Conservation (phyloP, 2,113 vertebrate genomes). For the Paradisaea rubra region DNA sequence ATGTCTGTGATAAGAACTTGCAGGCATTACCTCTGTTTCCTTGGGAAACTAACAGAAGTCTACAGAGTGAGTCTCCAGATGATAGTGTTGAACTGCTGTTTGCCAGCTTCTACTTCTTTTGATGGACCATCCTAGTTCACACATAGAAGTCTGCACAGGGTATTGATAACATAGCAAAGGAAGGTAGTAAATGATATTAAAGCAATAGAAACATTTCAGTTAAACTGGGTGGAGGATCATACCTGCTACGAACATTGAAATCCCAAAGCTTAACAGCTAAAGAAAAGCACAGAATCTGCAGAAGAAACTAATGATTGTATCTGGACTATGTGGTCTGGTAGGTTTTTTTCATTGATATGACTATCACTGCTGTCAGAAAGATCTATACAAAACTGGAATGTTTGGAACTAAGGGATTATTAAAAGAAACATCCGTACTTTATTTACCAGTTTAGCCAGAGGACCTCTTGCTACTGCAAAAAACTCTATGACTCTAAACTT, state of each 20-base stretch:
- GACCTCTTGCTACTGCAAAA: background rate
- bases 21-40: background rate
- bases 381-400: background rate
- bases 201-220: background rate
- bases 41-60: background rate
- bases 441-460: background rate
- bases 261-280: background rate
- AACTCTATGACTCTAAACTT: background rate
- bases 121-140: background rate
- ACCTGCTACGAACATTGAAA: background rate
- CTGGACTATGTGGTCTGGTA: background rate
- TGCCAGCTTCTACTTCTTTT: background rate
- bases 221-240: background rate
- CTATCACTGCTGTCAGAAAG: background rate
- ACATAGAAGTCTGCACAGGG: background rate
- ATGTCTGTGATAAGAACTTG: background rate
- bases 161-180: background rate
- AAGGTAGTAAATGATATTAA: background rate
- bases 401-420: background rate
- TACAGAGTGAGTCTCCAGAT: background rate
- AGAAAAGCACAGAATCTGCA: background rate
- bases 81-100: background rate
- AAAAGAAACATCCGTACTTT: background rate
- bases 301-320: background rate
- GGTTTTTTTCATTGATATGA: background rate